These are phyloP conservation scores for Lepidochitona cinerea DNA, from an alignment of 2,888 invertebrate genomes.

Conservation along the genomic window DNA sequence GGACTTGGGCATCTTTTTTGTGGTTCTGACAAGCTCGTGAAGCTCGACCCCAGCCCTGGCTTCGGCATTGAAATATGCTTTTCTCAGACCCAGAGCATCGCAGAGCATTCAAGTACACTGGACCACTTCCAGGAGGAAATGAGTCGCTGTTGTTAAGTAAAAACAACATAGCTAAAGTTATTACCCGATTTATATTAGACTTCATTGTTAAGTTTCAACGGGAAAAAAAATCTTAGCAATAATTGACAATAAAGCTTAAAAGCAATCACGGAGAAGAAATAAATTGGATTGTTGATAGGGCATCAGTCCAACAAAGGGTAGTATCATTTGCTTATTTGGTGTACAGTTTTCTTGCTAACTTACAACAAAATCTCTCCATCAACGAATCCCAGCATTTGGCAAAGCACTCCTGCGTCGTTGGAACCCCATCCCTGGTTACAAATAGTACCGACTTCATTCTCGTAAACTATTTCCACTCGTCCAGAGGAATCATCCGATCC, in stretches of 20 bases:
- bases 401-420: slow-evolving; percentile 44
- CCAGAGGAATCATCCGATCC: slow-evolving; percentile 75
- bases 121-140: slow-evolving; percentile 29
- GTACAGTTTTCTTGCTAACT: neutral
- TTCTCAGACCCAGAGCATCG: slow-evolving; percentile 40
- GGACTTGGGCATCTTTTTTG: slow-evolving; percentile 46
- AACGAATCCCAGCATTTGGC: slow-evolving; percentile 44
- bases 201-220: too few species aligned
- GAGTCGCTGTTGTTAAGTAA: too few species aligned
- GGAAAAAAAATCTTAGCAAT: too few species aligned
- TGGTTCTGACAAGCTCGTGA: slow-evolving; percentile 42
- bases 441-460: slow-evolving; percentile 80
- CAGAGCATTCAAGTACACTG: slow-evolving; percentile 45
- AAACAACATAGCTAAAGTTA: too few species aligned
- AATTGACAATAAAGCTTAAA: too few species aligned
- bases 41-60: slow-evolving; percentile 40
- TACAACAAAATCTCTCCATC: slow-evolving; percentile 36
- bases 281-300: too few species aligned
- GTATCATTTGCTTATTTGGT: too few species aligned
- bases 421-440: slow-evolving; percentile 52
- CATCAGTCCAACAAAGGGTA: too few species aligned
- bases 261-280: too few species aligned
- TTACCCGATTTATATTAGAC: too few species aligned
- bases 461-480: slow-evolving; percentile 78
- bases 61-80: slow-evolving; percentile 43